These are phyloP conservation scores for Macaria notata DNA, from an alignment of 2,888 invertebrate genomes.

Conservation along the genomic window DNA sequence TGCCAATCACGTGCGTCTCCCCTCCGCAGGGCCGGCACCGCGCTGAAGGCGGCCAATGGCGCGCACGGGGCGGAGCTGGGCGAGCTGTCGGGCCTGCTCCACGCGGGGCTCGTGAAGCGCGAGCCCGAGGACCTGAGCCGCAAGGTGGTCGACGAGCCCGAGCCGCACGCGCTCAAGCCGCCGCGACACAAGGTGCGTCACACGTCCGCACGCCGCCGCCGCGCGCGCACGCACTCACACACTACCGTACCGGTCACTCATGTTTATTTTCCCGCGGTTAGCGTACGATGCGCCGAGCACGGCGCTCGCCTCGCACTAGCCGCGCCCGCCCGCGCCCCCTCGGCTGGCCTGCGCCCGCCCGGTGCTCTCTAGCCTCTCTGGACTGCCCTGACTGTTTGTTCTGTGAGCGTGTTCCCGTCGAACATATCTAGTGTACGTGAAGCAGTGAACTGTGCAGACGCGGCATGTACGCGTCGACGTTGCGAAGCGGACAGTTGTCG, in stretches of 20 bases:
- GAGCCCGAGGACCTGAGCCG: slow-evolving; percentile 92
- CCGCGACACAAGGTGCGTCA: slow-evolving; percentile 85
- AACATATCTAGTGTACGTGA: slow-evolving; percentile 69
- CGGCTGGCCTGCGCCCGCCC: slow-evolving; percentile 81
- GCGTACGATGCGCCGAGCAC: slow-evolving; percentile 79
- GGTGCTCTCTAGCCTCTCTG: slow-evolving; percentile 49
- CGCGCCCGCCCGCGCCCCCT: slow-evolving; percentile 83
- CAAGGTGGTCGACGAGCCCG: slow-evolving; percentile 84
- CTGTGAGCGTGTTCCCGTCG: slow-evolving; percentile 65
- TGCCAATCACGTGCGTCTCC: slow-evolving; percentile 78
- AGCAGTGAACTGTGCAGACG: slow-evolving; percentile 77
- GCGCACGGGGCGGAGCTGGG: slow-evolving; percentile 86
- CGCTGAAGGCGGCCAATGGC: slow-evolving; percentile 86
- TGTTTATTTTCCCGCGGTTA: slow-evolving; percentile 82
- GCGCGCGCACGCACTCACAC: slow-evolving; percentile 81
- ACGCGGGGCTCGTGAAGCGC: slow-evolving; percentile 88
- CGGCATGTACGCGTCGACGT: slow-evolving; percentile 83
- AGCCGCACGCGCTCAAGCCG: slow-evolving; percentile 83
- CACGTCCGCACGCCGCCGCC: slow-evolving; percentile 78
- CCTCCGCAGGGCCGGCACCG: slow-evolving; percentile 84
- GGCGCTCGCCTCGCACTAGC: slow-evolving; percentile 82
- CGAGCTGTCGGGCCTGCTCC: slow-evolving; percentile 83
- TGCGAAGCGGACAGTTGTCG: slow-evolving; percentile 81
- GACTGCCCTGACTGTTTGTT: slow-evolving; percentile 50
- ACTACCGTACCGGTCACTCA: slow-evolving; percentile 79